These are phyloP conservation scores for Iphiclides podalirius DNA, from an alignment of 2,888 invertebrate species.

Conservation along the genomic window DNA sequence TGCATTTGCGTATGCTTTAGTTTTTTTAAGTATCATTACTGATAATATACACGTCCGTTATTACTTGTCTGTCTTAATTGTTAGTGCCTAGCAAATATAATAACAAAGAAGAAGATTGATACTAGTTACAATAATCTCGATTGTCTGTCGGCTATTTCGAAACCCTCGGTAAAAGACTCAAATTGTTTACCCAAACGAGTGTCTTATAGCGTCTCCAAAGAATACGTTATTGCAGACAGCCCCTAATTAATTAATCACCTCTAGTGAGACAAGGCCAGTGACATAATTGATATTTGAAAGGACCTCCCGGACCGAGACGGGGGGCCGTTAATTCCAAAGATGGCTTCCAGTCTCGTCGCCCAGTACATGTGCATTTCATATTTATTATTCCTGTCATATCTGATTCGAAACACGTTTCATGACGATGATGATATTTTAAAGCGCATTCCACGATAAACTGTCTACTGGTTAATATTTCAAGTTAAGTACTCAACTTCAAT, in stretches of 20 bases:
- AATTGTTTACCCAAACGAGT: constrained; percentile 37
- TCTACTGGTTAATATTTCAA: too few species aligned
- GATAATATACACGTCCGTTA: too few species aligned
- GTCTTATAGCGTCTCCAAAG: constrained; percentile 41
- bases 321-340: constrained; percentile 57
- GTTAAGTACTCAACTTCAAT: too few species aligned
- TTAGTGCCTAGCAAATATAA: too few species aligned
- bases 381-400: constrained; percentile 19
- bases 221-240: constrained; percentile 67
- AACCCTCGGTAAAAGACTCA: too few species aligned
- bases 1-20: too few species aligned
- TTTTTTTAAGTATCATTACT: too few species aligned
- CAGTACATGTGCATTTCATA: constrained; percentile 34
- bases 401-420: background rate
- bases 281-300: constrained; percentile 77
- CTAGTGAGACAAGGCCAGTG: constrained; percentile 51
- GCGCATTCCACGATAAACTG: constrained; percentile 19
- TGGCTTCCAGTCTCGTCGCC: constrained; percentile 42
- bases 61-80: too few species aligned
- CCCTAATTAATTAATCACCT: constrained; percentile 77
- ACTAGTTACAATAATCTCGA: too few species aligned
- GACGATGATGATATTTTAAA: background rate
- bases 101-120: too few species aligned
- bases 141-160: too few species aligned
- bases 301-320: constrained; percentile 51